phyloP scores from a whole-genome alignment of 2,113 vertebrate genomes.

The Sardina pilchardus region DNA sequence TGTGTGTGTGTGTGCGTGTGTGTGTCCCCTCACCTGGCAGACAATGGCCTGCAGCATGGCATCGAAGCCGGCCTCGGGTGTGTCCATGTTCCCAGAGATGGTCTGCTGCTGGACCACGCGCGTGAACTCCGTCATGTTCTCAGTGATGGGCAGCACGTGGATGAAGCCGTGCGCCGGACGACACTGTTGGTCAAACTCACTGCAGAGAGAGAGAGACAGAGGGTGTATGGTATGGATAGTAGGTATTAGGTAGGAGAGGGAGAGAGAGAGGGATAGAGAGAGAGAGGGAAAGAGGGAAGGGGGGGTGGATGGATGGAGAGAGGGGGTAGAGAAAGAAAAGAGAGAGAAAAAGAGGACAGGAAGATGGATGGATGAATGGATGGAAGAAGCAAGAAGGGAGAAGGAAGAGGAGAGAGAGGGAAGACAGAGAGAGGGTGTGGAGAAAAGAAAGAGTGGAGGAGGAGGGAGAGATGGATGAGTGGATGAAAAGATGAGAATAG shows the following conservation, averaged over 20 bases:
- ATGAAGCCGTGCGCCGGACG: constrained; percentile 94
- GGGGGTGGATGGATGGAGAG: background rate
- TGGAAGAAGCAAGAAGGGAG: background rate
- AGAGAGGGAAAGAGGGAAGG: background rate
- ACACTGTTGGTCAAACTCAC: constrained; percentile 88
- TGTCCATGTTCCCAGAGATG: constrained; percentile 96
- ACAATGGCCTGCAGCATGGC: constrained; percentile 95
- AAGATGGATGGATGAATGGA: background rate
- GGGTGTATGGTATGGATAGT: no score
- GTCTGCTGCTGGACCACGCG: constrained; percentile 86
- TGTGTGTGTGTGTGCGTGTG: background rate
- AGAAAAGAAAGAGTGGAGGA: background rate
- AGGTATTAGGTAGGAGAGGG: no score
- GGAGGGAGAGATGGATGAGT: background rate
- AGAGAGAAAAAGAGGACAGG: background rate
- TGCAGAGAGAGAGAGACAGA: constrained; percentile 52
- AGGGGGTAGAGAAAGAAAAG: background rate
- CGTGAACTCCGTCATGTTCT: constrained; percentile 91
- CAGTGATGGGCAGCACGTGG: constrained; percentile 89
- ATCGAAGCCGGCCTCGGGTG: constrained; percentile 94
- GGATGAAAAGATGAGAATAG: constrained; percentile 22
- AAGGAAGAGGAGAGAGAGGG: background rate
- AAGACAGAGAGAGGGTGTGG: background rate
- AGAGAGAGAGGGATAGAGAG: background rate
- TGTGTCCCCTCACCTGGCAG: constrained; percentile 79